Evolutionary conservation across 2,113 vertebrate species (phyloP).

Genomic region (Ctenodactylus gundi): DNA sequence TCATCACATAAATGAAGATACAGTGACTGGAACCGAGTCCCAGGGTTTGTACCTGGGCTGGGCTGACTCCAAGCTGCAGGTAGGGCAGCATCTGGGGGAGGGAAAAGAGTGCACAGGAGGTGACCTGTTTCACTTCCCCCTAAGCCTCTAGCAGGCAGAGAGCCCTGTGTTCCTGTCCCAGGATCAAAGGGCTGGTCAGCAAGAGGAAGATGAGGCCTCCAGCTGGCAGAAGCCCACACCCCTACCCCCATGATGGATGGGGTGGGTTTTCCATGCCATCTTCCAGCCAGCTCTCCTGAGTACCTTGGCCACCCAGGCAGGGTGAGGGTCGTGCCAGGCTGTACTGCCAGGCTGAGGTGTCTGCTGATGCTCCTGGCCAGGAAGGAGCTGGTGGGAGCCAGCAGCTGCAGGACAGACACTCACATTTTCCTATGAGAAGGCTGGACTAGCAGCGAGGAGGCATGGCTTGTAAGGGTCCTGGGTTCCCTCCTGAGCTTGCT

Average conservation of each 20-base stretch:
- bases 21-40: fast-evolving
- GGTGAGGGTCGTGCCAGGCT: constrained; percentile 70
- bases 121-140: fast-evolving
- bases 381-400: constrained; percentile 70
- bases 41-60: fast-evolving
- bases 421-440: constrained; percentile 71
- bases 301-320: constrained; percentile 47
- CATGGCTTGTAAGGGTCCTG: neutral
- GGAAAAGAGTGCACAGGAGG: neutral
- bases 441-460: constrained; percentile 63
- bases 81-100: fast-evolving
- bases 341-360: constrained; percentile 76
- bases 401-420: constrained; percentile 77
- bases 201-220: constrained; percentile 88
- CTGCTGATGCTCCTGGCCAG: constrained; percentile 76
- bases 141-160: neutral
- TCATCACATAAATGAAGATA: fast-evolving
- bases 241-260: constrained; percentile 78
- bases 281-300: constrained; percentile 75
- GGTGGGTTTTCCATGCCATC: constrained; percentile 81
- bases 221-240: constrained; percentile 89
- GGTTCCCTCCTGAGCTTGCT: constrained; percentile 43
- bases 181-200: constrained; percentile 93
- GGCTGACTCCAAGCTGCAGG: neutral
- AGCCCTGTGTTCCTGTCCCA: constrained; percentile 75